Evolutionary conservation across 1,140 invertebrate genomes (phyloP), one percentile per base, ranked within the genome.

Genomic region (Hydropsyche tenuis): DNA sequence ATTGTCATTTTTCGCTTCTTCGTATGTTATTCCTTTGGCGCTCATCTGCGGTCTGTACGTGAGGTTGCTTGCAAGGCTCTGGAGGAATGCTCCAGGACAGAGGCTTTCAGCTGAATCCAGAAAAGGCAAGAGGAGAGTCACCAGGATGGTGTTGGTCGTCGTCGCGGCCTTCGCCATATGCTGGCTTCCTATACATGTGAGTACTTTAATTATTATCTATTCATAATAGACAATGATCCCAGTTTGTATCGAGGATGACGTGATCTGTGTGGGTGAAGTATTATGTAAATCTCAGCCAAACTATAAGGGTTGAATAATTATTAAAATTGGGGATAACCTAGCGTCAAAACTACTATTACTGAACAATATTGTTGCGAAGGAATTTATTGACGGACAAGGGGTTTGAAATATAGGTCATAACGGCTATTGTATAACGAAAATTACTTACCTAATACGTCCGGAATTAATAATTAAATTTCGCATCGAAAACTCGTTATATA

Each of bases 141-240:
- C 96, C 0, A 87, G 94, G 73, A 93, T 99, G 90, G 95, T 99
- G 6, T 89, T 97, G 43, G 92, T 96, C 20, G 96, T 99, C 14
- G 95, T 98, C 0, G 90, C 95, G 20, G 96, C 96, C 30, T 98
- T 98, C 82, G 96, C 96, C 9, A 86, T 97, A 42, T 98, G 96
- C 84, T 99, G 97, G 97, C 91, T 93, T 78, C 96, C 96, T 1
- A 94, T 98, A 79, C 96, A 97, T 87, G 91, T 95, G 75, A 88
- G 88, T 80, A 82, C 86, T 12, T 5, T 16, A 4, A 4, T 20
- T 5, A 20, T 22, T 62, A 4, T 51, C 16, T 20, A 25, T 45
- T 11, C 9, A 23, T 48, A 45, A 51, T 69, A 37, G 30, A 37
- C 46, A 5, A 51, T 51, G 14, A 51, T 51, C 14, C 46, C 4